phyloP scores from a whole-genome alignment of 2,888 invertebrate genomes.

The Danaus chrysippus region DNA sequence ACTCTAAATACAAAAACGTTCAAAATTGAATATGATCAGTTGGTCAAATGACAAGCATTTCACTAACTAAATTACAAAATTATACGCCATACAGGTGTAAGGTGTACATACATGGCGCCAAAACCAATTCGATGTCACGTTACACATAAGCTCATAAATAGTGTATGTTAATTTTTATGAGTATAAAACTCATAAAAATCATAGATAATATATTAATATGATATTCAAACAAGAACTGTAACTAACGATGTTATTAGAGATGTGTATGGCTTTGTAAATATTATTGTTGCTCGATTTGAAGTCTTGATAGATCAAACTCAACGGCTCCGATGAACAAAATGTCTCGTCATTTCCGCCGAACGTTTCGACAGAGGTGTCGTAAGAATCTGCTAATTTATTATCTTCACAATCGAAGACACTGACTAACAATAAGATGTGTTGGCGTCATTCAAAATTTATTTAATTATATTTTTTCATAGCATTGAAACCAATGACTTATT shows the following conservation, averaged over 20 bases:
- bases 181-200: neutral
- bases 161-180: slow-evolving; percentile 9
- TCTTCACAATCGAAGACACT: slow-evolving; percentile 67
- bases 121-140: slow-evolving; percentile 21
- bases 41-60: slow-evolving; percentile 18
- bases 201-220: slow-evolving; percentile 10
- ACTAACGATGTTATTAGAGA: slow-evolving; percentile 8
- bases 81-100: slow-evolving; percentile 13
- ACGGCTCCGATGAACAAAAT: slow-evolving; percentile 53
- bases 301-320: slow-evolving; percentile 47
- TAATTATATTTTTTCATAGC: slow-evolving; percentile 30
- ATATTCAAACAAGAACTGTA: slow-evolving; percentile 11
- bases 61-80: slow-evolving; percentile 10
- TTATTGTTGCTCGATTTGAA: slow-evolving; percentile 31
- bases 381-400: slow-evolving; percentile 73
- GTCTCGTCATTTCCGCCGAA: slow-evolving; percentile 68
- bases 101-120: slow-evolving; percentile 24
- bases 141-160: slow-evolving; percentile 10
- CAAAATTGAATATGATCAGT: neutral
- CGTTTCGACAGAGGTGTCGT: slow-evolving; percentile 42
- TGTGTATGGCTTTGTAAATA: slow-evolving; percentile 27
- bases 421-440: slow-evolving; percentile 54
- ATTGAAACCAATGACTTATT: slow-evolving; percentile 23
- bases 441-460: slow-evolving; percentile 32
- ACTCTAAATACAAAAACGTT: neutral